Conservation (phyloP, 35 echinoderm and acorn worm species). For the Ptychodera flava region DNA sequence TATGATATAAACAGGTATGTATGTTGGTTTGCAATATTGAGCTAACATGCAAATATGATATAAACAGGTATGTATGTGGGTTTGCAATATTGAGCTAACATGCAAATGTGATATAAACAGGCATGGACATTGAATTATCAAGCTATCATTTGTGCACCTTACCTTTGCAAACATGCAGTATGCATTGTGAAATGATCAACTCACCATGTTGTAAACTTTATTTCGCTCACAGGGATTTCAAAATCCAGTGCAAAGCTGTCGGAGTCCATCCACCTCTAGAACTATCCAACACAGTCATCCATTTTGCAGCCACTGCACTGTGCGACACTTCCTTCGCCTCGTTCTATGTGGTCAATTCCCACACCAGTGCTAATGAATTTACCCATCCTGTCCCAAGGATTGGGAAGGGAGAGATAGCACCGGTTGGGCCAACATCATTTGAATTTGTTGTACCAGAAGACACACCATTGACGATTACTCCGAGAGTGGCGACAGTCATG, state of each 20-base stretch:
- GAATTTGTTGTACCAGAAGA: slow-evolving; percentile 78
- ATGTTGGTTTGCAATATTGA: neutral
- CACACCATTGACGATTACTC: slow-evolving; percentile 56
- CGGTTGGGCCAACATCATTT: slow-evolving; percentile 89
- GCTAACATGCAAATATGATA: neutral
- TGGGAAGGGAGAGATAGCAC: slow-evolving; percentile 67
- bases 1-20: slow-evolving; percentile 71
- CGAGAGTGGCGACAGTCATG: slow-evolving; percentile 64
- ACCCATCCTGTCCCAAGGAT: slow-evolving; percentile 94
- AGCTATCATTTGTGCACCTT: no score
- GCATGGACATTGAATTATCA: neutral
- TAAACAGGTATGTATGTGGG: no score
- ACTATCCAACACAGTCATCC: slow-evolving; percentile 79
- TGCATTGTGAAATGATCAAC: no score
- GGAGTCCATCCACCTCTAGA: slow-evolving; percentile 90
- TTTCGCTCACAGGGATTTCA: slow-evolving; percentile 65
- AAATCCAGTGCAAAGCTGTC: slow-evolving; percentile 72
- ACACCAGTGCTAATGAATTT: slow-evolving; percentile 93
- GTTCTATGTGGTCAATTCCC: slow-evolving; percentile 68
- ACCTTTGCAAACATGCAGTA: no score
- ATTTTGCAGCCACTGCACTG: slow-evolving; percentile 90
- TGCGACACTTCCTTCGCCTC: slow-evolving; percentile 70
- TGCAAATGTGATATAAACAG: slow-evolving; percentile 94
- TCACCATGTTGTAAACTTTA: no score
- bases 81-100: slow-evolving; percentile 58